Conservation (phyloP, 2,888 invertebrate species). For the Periphyllus acericola region DNA sequence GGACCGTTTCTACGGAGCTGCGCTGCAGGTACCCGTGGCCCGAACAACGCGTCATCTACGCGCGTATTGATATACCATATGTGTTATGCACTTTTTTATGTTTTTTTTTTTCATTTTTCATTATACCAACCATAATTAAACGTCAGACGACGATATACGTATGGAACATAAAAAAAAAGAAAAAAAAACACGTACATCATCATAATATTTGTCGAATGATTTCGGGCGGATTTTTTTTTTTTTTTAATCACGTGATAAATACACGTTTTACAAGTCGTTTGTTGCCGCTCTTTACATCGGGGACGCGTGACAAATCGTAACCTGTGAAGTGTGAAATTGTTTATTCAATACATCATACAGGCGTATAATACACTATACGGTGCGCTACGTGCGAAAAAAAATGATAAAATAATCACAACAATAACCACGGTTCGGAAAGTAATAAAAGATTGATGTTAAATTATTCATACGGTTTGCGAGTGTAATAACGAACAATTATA, state of each 20-base stretch:
- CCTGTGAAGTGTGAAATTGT: constrained; percentile 6
- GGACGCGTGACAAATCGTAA: constrained; percentile 3
- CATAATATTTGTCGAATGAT: not conserved
- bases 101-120: too few species aligned
- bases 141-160: too few species aligned
- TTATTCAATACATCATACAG: not conserved
- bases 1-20: too few species aligned
- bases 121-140: not conserved
- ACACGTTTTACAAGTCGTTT: not conserved
- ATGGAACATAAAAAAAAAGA: not conserved
- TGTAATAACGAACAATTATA: too few species aligned
- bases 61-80: too few species aligned
- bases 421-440: not conserved
- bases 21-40: too few species aligned
- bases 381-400: too few species aligned
- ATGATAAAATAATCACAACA: not conserved
- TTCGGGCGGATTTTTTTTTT: not conserved
- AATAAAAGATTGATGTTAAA: too few species aligned
- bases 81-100: too few species aligned
- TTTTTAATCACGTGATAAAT: not conserved
- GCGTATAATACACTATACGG: too few species aligned
- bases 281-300: not conserved
- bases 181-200: not conserved
- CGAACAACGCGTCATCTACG: too few species aligned
- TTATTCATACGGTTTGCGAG: too few species aligned